Base-by-base conservation (phyloP, 2,888 invertebrate species). In the Lepidocyrtoides sp. region DNA sequence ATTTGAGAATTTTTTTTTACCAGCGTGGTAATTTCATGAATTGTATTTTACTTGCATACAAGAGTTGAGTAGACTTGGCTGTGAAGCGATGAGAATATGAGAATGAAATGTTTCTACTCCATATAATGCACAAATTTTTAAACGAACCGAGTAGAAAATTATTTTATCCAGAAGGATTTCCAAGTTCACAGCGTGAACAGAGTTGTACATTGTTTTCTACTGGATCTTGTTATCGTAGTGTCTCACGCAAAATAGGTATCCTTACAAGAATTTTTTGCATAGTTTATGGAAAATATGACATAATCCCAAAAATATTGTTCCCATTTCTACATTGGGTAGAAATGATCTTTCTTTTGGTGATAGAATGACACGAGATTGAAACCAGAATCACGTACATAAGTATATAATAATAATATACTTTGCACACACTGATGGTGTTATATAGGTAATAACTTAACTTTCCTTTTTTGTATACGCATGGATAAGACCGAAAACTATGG, bases 101-200 rank as follows among this genome's bases (percentile, higher is more conserved):
- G n/a, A n/a, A n/a, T n/a, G n/a, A n/a, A n/a, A n/a, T n/a, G n/a
- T n/a, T n/a, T n/a, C n/a, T n/a, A n/a, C n/a, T n/a, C n/a, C n/a
- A n/a, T n/a, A 77, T 48, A 77, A 26, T 44, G 7, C 48, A 87
- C 81, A 87, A 87, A 87, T 87, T 77, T 44, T 66, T 48, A 29
- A 81, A 77, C 63, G 66, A 66, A 51, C 79, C 79, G 66, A 87
- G 79, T 79, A 79, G 87, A 87, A 87, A 87, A 87, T 87, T 51
- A 81, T 87, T 87, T 87, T 87, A 79, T 79, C 81, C 87, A 66
- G 48, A 79, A 54, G 77, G 87, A 87, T 87, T 79, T 87, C 87
- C 79, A 79, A 87, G 87, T 87, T 87, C 87, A 66, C 87, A 87
- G 51, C 79, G 81, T 29, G 79, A 66, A 51, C 20, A 87, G 51